phyloP scores from a whole-genome alignment of 2,888 invertebrate species.

The Tachina fera region DNA sequence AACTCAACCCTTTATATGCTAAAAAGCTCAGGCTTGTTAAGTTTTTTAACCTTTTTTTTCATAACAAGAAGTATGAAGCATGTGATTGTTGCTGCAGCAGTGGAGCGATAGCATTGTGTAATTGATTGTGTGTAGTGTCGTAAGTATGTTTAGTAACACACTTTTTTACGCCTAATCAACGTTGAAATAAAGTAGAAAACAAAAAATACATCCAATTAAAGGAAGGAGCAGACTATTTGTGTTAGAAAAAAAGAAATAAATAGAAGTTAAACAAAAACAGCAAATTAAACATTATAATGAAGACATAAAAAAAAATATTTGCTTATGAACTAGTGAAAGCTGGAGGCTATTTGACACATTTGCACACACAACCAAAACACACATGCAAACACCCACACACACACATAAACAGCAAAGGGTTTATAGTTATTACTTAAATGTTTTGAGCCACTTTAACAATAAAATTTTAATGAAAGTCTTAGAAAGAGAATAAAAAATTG shows the following conservation, averaged over 20 bases:
- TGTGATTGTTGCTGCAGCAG: background rate
- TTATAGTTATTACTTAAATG: too few relatives aligned
- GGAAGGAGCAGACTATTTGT: constrained; percentile 19
- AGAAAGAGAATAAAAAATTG: too few relatives aligned
- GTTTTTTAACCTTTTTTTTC: constrained; percentile 29
- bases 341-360: too few relatives aligned
- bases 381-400: too few relatives aligned
- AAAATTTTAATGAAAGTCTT: too few relatives aligned
- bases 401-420: too few relatives aligned
- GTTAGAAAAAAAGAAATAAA: constrained; percentile 46
- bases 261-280: background rate
- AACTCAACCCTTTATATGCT: constrained; percentile 51
- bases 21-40: background rate
- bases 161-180: constrained; percentile 67
- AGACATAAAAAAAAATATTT: constrained; percentile 26
- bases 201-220: constrained; percentile 30
- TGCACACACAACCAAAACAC: too few relatives aligned
- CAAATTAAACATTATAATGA: constrained; percentile 30
- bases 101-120: background rate
- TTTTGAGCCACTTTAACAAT: too few relatives aligned
- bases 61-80: constrained; percentile 15
- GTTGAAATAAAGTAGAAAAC: constrained; percentile 56
- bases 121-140: constrained; percentile 27
- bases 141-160: constrained; percentile 52
- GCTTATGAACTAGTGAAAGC: too few relatives aligned